Evolutionary conservation across 2,797 vertebrate species (phyloP).

Genomic region (Pangasius krempfi): DNA sequence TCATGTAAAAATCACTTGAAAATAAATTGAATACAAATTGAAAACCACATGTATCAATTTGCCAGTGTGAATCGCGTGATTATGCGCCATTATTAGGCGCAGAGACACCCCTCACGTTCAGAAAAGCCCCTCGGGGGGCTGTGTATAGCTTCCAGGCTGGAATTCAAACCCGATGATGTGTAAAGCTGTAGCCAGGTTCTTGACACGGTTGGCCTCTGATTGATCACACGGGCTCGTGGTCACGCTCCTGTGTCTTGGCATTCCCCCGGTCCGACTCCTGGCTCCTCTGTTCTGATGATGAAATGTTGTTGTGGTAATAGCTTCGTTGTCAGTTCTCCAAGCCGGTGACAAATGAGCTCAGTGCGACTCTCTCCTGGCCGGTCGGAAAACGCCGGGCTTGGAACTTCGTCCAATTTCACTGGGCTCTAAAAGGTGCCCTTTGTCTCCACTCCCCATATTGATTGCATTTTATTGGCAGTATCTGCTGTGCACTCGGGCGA

Average conservation of each 20-base stretch:
- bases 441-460: conserved; percentile 64
- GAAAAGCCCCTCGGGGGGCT: neutral
- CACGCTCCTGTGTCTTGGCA: conserved; percentile 46
- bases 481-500: conserved; percentile 58
- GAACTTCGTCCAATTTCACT: conserved; percentile 64
- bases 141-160: conserved; percentile 45
- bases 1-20: neutral
- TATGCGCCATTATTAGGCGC: neutral
- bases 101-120: neutral
- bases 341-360: conserved; percentile 76
- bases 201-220: conserved; percentile 56
- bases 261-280: conserved; percentile 50
- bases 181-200: conserved; percentile 52
- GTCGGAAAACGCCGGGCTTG: conserved; percentile 54
- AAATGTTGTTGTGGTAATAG: conserved; percentile 74
- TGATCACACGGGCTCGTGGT: conserved; percentile 58
- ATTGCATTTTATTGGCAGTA: conserved; percentile 64
- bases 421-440: conserved; percentile 69
- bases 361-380: conserved; percentile 50
- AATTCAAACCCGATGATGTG: conserved; percentile 42
- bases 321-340: conserved; percentile 70
- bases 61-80: neutral
- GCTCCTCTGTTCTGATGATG: conserved; percentile 69
- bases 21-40: neutral
- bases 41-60: neutral